Evolutionary conservation across 2,888 invertebrate genomes (phyloP).

Genomic region (Beris morrisii): DNA sequence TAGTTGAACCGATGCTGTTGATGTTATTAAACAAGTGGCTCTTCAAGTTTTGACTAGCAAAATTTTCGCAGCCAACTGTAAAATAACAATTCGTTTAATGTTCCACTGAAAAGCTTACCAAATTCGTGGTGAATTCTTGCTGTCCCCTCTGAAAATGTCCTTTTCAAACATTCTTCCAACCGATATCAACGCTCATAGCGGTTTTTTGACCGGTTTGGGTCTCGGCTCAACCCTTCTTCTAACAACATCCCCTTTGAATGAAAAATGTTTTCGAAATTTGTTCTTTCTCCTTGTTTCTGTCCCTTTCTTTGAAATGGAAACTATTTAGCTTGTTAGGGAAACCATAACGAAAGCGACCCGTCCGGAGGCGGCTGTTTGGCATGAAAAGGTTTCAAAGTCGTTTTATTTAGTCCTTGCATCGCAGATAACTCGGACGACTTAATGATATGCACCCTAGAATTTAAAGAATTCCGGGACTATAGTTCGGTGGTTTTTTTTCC

Average conservation of each 20-base stretch:
- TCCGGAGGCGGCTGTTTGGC: slow-evolving; percentile 20
- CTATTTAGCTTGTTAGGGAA: slow-evolving; percentile 1
- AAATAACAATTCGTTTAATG: no score
- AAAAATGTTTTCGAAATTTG: no score
- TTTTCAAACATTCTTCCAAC: slow-evolving; percentile 1
- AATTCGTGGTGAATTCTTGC: no score
- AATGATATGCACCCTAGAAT: slow-evolving; percentile 44
- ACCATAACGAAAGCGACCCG: slow-evolving; percentile 18
- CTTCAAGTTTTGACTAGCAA: no score
- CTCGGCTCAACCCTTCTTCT: slow-evolving; percentile 1
- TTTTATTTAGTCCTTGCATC: slow-evolving; percentile 21
- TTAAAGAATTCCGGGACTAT: slow-evolving; percentile 19
- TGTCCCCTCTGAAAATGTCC: slow-evolving; percentile 7
- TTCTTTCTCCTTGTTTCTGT: no score
- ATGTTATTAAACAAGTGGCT: no score
- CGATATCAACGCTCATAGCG: slow-evolving; percentile 29
- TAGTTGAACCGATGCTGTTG: no score
- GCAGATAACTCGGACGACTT: slow-evolving; percentile 36
- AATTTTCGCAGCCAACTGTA: no score
- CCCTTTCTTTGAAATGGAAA: no score
- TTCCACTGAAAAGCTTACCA: no score
- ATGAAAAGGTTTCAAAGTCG: slow-evolving; percentile 35
- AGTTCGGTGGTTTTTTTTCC: slow-evolving; percentile 2
- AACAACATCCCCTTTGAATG: no score
- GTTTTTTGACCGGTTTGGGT: slow-evolving; percentile 13